Evolutionary conservation across 2,113 vertebrate genomes (phyloP), one percentile per base, ranked within the genome.

Genomic region (Rhombomys opimus): DNA sequence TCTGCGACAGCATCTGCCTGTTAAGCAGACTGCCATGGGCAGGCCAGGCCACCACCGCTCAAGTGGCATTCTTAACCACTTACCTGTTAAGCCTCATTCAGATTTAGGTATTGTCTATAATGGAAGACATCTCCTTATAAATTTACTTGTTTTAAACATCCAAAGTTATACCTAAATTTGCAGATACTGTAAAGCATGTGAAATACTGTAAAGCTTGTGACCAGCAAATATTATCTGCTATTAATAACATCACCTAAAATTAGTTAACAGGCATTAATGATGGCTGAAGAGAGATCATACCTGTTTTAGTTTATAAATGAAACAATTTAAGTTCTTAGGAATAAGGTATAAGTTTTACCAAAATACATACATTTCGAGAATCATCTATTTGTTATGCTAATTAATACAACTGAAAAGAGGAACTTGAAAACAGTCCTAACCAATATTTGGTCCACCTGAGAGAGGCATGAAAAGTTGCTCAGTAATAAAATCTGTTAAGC

Each of bases 71-170:
- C 41, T 50, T n/a, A 18, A 61, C 50, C 78, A 80, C 93, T 96
- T 93, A 80, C 30, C 94, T 86, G 93, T 76, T 85, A 32, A 96
- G 20, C 90, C 86, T 91, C 63, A 73, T 38, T 92, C 77, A 61
- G 27, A 76, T 63, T 91, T 91, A 30, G 85, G 52, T 89, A 87
- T 20, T 90, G 59, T 91, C 9, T 72, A 11, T 86, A 88, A 38
- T 65, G 27, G 32, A 93, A 94, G 92, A 87, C 22, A 50, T 78
- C 57, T 81, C 57, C 61, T 70, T 32, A 77, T 57, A 89, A 38
- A 70, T 13, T 72, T 78, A 67, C 50, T 81, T 90, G 65, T 54
- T 89, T 59, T 41, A 95, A 87, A 86, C 10, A 85, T 85, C 30
- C 70, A 32, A 70, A 95, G 67, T 73, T 61, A 52, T 59, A 67